Evolutionary conservation across 2,113 vertebrate species (phyloP).

Genomic region (Rhineura floridana): DNA sequence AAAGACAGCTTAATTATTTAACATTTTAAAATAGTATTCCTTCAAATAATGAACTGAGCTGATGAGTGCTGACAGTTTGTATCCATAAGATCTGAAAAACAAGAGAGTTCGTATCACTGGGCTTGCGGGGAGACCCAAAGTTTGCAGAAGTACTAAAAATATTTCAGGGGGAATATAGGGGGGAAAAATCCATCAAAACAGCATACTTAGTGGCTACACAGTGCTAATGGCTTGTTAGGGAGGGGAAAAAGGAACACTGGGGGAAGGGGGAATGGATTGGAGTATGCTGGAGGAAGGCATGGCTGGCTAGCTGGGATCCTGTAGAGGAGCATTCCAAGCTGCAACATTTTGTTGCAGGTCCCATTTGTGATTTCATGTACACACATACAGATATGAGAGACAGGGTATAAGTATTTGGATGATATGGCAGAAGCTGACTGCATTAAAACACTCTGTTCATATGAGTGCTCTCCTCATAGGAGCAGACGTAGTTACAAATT

Average conservation of each 20-base stretch:
- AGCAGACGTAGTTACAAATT: not conserved
- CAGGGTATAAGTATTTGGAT: not conserved
- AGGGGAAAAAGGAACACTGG: not conserved
- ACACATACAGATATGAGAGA: too few relatives aligned
- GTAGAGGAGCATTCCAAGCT: not conserved
- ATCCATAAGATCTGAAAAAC: not conserved
- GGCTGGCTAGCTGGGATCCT: not conserved
- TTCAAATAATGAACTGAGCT: not conserved
- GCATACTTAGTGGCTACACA: not conserved
- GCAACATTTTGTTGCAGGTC: too few relatives aligned
- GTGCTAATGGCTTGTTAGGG: not conserved
- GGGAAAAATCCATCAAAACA: not conserved
- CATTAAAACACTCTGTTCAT: not conserved
- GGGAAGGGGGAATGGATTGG: not conserved
- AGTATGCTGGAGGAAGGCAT: not conserved
- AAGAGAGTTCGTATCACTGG: not conserved
- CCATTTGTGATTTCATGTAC: too few relatives aligned
- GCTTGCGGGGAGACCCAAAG: not conserved
- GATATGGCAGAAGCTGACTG: not conserved
- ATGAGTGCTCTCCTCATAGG: not conserved
- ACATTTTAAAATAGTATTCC: not conserved
- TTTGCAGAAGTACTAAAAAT: not conserved
- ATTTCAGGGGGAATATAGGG: too few relatives aligned
- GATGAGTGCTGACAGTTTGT: not conserved
- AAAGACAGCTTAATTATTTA: not conserved